Base-by-base conservation (phyloP, 2,797 vertebrate species). In the Scleropages formosus region DNA sequence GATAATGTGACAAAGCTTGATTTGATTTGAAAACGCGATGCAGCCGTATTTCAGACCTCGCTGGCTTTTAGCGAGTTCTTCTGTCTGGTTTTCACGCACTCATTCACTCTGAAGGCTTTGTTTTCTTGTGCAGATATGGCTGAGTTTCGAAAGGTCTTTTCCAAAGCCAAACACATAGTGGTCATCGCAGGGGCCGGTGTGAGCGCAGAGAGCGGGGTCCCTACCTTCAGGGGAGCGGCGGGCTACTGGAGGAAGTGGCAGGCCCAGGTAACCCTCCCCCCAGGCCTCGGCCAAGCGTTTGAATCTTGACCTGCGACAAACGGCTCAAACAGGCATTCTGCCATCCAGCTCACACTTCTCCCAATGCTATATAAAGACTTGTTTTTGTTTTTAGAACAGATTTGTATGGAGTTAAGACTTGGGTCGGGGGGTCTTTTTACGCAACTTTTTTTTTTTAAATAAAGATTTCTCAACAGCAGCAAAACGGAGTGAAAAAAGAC, bases 241-340 rank as follows among this genome's bases (percentile, higher is more conserved):
- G 96, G 97, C 8, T 95, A 92, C 79, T 99, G 97, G 97, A 95
- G 97, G 12, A 96, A 93, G 85, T 99, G 96, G 96, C 90, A 95
- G 83, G 92, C 96, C 8, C 95, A 97, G 94, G 97, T 97, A 72
- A 0, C 83, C 85, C 0, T 26, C 0, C 4, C 8, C 63, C 26
- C 0, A 13, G 18, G 7, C 7, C 11, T 13, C 20, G 18, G 20
- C n/a, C 15, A 67, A 31, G 18, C 8, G 31, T 39, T 39, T 39
- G 6, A 39, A 6, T 39, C 31, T 31, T 39, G 2, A 39, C 6
- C 31, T 39, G 31, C 31, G 31, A 2, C 6, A 31, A 31, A 39
- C 39, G 6, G 31, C 31, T 39, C 6, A 2, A 39, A 6, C 31
- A 39, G 31, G 6, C 31, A 39, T 6, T 39, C 31, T 39, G 31